Evolutionary conservation across 2,888 invertebrate species (phyloP).

Genomic region (Alloscopus bannaensis): DNA sequence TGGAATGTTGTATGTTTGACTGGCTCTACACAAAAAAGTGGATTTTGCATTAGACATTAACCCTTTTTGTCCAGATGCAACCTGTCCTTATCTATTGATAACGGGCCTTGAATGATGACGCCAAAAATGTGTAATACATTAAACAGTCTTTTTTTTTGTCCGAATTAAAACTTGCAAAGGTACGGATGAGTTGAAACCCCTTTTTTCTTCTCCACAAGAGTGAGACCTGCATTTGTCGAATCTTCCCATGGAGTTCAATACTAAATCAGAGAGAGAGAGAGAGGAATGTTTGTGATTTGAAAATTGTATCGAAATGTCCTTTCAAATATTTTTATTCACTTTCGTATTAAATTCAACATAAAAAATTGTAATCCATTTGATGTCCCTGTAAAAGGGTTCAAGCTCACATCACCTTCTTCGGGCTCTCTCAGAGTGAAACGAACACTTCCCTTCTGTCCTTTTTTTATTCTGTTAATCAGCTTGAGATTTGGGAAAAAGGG

Average conservation of each 20-base stretch:
- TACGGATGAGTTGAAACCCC: constrained; percentile 6
- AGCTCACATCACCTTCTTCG: background rate
- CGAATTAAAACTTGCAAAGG: background rate
- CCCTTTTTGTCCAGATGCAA: constrained; percentile 25
- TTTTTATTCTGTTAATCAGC: constrained; percentile 45
- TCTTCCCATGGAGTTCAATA: constrained; percentile 19
- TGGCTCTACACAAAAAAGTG: background rate
- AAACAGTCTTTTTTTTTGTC: background rate
- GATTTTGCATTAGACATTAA: constrained; percentile 8
- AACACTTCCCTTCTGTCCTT: constrained; percentile 6
- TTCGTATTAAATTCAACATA: constrained; percentile 26
- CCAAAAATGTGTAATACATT: constrained; percentile 35
- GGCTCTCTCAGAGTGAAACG: background rate
- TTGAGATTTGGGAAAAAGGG: constrained; percentile 31
- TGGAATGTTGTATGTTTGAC: constrained; percentile 5
- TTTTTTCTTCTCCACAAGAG: constrained; percentile 6
- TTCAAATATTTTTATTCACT: background rate
- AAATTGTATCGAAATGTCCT: constrained; percentile 33
- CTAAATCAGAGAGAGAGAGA: background rate
- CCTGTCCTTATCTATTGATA: constrained; percentile 47
- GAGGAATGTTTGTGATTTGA: too few species aligned
- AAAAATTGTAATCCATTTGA: constrained; percentile 14
- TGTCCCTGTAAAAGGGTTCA: constrained; percentile 29
- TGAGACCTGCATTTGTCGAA: constrained; percentile 28
- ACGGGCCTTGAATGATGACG: constrained; percentile 25